Conservation (phyloP, 1,140 invertebrate genomes). For the Micrasema longulum region DNA sequence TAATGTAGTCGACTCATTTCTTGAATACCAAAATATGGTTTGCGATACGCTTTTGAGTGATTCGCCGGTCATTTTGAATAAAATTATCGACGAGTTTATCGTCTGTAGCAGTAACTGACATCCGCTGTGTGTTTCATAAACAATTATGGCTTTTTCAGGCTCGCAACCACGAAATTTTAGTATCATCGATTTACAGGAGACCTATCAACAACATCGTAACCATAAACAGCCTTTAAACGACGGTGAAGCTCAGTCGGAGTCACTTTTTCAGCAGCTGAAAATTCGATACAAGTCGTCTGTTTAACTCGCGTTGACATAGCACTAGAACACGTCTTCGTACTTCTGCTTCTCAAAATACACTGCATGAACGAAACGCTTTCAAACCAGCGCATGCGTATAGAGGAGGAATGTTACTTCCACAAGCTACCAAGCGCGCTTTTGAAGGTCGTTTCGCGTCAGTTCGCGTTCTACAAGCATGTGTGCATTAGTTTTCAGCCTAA, state of each 20-base stretch:
- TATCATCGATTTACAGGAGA: neutral
- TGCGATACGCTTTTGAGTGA: too few species aligned
- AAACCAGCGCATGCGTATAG: neutral
- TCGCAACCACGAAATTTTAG: neutral
- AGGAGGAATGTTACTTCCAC: neutral
- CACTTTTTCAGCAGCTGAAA: neutral
- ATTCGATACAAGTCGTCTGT: neutral
- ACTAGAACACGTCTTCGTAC: too few species aligned
- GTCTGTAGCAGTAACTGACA: neutral
- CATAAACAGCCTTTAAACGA: neutral
- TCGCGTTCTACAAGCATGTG: too few species aligned
- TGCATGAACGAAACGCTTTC: neutral
- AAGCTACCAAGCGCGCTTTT: neutral
- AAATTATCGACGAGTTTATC: neutral
- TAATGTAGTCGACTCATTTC: neutral
- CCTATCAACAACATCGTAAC: neutral
- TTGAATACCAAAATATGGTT: neutral
- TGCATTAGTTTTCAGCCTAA: neutral
- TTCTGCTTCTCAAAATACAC: too few species aligned
- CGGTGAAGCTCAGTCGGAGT: neutral
- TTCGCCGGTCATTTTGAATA: too few species aligned
- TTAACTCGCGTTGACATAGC: too few species aligned
- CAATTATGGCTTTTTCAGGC: too few species aligned
- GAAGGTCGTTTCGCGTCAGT: too few species aligned
- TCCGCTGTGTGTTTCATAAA: neutral